These are phyloP conservation scores for Conomelus anceps DNA, from an alignment of 2,888 invertebrate genomes.

Conservation along the genomic window DNA sequence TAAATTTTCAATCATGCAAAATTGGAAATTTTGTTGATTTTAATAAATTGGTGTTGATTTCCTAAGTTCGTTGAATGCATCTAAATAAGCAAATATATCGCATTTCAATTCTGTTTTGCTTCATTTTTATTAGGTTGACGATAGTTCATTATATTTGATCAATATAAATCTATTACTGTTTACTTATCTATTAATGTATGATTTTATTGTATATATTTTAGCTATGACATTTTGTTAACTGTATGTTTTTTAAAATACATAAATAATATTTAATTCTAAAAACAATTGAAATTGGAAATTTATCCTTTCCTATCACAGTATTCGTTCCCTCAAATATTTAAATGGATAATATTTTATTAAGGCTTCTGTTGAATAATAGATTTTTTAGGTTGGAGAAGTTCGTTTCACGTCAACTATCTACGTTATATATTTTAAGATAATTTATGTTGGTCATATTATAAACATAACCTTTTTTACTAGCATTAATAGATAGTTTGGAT, in stretches of 20 bases:
- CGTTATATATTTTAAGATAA: no score
- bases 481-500: no score
- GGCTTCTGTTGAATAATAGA: not conserved
- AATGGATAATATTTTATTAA: not conserved
- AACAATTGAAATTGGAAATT: not conserved
- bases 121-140: not conserved
- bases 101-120: not conserved
- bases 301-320: not conserved
- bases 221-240: not conserved
- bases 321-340: not conserved
- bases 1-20: not conserved
- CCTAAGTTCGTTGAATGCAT: no score
- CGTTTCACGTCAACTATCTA: no score
- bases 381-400: no score
- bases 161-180: not conserved
- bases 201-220: not conserved
- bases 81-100: not conserved
- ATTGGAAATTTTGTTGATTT: not conserved
- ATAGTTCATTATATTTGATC: not conserved
- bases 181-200: not conserved
- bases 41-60: not conserved
- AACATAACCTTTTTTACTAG: no score
- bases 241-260: not conserved
- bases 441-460: no score
- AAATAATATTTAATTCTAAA: slow-evolving; percentile 11